Base-by-base conservation (phyloP, 2,888 invertebrate genomes). In the Seladonia tumulorum region DNA sequence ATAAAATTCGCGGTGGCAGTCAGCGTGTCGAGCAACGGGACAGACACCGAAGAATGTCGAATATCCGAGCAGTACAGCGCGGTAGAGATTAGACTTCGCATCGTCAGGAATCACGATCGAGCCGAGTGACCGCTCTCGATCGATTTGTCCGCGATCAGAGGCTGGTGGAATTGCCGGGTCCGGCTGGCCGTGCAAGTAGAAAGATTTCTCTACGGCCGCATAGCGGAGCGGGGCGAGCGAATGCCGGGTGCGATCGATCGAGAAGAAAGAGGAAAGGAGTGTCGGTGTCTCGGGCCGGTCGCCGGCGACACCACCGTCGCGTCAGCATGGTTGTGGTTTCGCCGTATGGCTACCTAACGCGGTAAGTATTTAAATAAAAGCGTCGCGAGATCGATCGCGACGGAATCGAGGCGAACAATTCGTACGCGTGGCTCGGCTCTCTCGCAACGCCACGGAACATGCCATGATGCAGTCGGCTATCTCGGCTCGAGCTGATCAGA, bases 371-470 rank as follows among this genome's bases (percentile, higher is more conserved):
- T 73, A 70, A 79, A 79, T 68, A 74, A 74, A 73, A 79, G 39
- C 76, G 39, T 72, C 47, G 53, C 68, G 74, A 68, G 79, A 79
- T 79, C 66, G 79, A 82, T 82, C 82, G 66, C 68, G 47, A 49
- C 74, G 68, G 68, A 79, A 82, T 82, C 82, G 82, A 74, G 63
- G 66, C 76, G 71, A 29, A 39, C 71, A 70, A 76, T 76, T 77
- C 35, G 79, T 42, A 53, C 68, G 76, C 70, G 76, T 79, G 66
- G 39, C 66, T 14, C 60, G 25, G n/a, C 60, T 49, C 49, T 49
- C 35, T 35, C 35, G 35, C 35, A 5, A 35, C 60, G 53, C 60
- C 47, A 29, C 29, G 57, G 22, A 10, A 29, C 71, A 45, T 29
- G 60, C n/a, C 45, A n/a, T 4, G 57, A 79, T 45, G 72, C 72